Evolutionary conservation across 1,140 invertebrate species (phyloP), one percentile per base, ranked within the genome.

Genomic region (Microplitis demolitor): DNA sequence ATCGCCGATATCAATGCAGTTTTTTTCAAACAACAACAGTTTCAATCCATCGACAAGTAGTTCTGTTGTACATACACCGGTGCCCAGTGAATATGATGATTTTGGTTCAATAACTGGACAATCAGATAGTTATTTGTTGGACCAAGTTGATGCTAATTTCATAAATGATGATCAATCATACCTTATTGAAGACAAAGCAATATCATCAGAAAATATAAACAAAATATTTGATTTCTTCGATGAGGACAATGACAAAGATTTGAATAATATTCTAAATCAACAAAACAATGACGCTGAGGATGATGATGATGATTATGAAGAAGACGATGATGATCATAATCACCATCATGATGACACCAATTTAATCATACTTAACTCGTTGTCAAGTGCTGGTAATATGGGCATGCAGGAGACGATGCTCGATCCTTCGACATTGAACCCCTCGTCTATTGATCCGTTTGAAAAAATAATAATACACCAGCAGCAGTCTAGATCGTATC

Each of bases 51-150:
- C 91, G 4, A 89, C 90, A 0, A 90, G 89, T 53, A 91, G 89
- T 69, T 92, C 91, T 2, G 87, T 92, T 37, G 91, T 91, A 2
- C 90, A 91, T 31, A 92, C 91, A 1, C 92, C 92, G 2, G 90
- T 92, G 8, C 91, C 91, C 2, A 90, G 90, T 66, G 91, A 93
- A 77, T 93, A 91, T 78, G 90, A 89, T 68, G 92, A 93, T 76
- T 93, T 93, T 73, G 89, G 87, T 13, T 87, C 89, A 0, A 87
- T 90, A 45, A 45, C 39, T 13, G 87, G 88, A 5, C 88, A 89
- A 53, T 83, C 88, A 4, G 89, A 89, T 73, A 84, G 75, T 14
- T 87, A 83, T 58, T 62, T 87, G 4, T 74, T 87, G 0, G 83
- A 87, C 35, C 82, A 84, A 24, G 78, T 86, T 16, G 81, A 83